Conservation (phyloP, 1,140 invertebrate species). For the Whitmania pigra region DNA sequence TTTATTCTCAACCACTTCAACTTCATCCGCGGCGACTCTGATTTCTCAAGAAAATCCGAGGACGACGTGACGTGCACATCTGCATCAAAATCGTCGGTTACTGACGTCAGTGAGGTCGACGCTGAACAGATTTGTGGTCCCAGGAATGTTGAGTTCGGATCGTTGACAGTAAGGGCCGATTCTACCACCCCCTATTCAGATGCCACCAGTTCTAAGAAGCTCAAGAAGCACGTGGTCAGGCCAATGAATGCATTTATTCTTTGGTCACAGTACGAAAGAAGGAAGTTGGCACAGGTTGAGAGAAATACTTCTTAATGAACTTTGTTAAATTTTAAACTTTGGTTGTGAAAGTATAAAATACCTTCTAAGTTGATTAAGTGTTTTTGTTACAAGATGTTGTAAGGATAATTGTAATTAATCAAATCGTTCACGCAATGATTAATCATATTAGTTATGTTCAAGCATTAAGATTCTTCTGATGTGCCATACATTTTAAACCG, state of each 20-base stretch:
- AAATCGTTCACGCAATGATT: too few species aligned
- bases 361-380: too few species aligned
- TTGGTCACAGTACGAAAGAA: slow-evolving; percentile 64
- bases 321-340: background rate
- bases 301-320: slow-evolving; percentile 43
- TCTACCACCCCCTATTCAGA: slow-evolving; percentile 85
- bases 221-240: slow-evolving; percentile 35
- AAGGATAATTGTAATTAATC: too few species aligned
- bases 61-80: background rate
- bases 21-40: background rate
- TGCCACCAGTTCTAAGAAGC: slow-evolving; percentile 61
- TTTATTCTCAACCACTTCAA: background rate
- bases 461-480: too few species aligned
- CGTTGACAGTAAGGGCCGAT: slow-evolving; percentile 56
- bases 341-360: too few species aligned
- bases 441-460: too few species aligned
- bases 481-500: too few species aligned
- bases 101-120: background rate
- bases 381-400: too few species aligned
- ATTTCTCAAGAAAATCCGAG: too few species aligned
- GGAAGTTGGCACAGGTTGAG: slow-evolving; percentile 89
- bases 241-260: slow-evolving; percentile 43
- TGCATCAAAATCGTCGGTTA: background rate
- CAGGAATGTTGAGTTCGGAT: slow-evolving; percentile 9
- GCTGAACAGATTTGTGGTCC: slow-evolving; percentile 28